Percentiles rank a stretch among this genome's conserved stretches.
Conservation (phyloP, 2,888 invertebrate genomes). For the Cerastoderma edule region DNA sequence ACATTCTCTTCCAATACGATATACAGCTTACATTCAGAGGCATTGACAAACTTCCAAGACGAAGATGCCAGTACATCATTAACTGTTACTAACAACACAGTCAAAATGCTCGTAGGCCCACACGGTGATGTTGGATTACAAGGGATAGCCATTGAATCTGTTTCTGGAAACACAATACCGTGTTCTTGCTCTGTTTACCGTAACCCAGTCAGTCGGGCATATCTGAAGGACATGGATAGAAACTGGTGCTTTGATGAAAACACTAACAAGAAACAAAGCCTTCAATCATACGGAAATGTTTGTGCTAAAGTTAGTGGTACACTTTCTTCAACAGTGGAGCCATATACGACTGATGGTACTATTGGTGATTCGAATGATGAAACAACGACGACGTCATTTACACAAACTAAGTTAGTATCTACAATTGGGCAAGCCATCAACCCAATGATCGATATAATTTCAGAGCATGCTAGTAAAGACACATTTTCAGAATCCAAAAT, state of each 20-base stretch:
- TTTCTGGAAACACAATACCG: not conserved
- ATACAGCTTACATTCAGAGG: not conserved
- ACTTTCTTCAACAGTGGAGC: not conserved
- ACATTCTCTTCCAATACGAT: not conserved
- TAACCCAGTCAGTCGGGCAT: not conserved
- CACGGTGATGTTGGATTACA: not conserved
- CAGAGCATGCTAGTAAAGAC: no score
- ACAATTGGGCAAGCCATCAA: no score
- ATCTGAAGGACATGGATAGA: not conserved
- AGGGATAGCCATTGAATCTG: not conserved
- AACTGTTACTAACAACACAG: not conserved
- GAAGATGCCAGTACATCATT: not conserved
- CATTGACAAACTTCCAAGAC: not conserved
- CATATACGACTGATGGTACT: not conserved
- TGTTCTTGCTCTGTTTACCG: not conserved
- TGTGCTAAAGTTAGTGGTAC: not conserved
- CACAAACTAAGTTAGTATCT: no score
- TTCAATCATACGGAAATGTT: no score
- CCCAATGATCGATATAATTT: no score
- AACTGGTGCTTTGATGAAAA: not conserved
- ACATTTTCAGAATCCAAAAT: no score
- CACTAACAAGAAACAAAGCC: not conserved
- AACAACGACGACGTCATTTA: no score
- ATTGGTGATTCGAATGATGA: no score
- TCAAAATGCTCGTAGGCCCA: not conserved